These are phyloP conservation scores for Tetraneura akinire DNA, from an alignment of 1,140 invertebrate genomes.

Conservation along the genomic window DNA sequence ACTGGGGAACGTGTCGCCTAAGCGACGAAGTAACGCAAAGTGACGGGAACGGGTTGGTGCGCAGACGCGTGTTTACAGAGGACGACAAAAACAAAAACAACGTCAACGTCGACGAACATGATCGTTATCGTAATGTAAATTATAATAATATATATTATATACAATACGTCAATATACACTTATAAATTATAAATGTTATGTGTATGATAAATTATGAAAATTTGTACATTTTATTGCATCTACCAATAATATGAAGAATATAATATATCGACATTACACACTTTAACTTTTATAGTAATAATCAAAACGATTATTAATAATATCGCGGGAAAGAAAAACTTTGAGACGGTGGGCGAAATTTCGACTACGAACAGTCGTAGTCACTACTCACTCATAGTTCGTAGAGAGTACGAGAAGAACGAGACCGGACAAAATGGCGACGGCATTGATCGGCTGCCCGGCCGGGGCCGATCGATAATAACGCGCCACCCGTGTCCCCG, in stretches of 20 bases:
- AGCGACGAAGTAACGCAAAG: conserved; percentile 20
- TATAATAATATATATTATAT: background rate
- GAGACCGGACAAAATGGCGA: conserved; percentile 38
- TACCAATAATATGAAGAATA: background rate
- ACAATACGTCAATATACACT: no score
- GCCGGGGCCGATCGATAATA: conserved; percentile 44
- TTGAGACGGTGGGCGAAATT: no score
- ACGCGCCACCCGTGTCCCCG: conserved; percentile 32
- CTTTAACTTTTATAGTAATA: background rate
- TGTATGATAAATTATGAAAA: no score
- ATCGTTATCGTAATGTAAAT: background rate
- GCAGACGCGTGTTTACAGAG: conserved; percentile 60
- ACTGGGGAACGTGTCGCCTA: background rate
- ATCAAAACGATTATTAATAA: no score
- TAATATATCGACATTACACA: background rate
- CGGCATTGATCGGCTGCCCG: conserved; percentile 40
- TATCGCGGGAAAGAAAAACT: no score
- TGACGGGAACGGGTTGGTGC: conserved; percentile 58
- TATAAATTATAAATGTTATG: background rate
- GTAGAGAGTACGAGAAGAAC: background rate
- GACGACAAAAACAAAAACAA: background rate
- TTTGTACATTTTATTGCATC: no score
- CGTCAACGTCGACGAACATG: background rate
- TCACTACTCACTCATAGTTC: no score
- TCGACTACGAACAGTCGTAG: background rate